These are phyloP conservation scores for Rhagoletis zephyria DNA, from an alignment of 1,140 invertebrate genomes.

Conservation along the genomic window DNA sequence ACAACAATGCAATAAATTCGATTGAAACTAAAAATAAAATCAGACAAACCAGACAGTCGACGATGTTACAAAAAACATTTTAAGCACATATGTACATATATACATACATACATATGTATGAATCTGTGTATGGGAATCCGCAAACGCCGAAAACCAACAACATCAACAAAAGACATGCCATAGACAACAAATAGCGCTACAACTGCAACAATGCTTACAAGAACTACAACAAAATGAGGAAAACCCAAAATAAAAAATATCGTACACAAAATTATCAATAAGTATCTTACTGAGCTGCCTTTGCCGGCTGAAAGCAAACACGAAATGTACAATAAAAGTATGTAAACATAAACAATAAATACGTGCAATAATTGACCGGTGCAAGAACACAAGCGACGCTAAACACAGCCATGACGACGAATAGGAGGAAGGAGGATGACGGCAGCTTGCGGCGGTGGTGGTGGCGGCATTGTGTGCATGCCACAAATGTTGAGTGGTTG, in stretches of 20 bases:
- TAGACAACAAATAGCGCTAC: background rate
- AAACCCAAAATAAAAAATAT: constrained; percentile 9
- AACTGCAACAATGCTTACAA: background rate
- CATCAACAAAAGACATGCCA: background rate
- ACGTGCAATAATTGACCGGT: background rate
- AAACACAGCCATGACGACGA: background rate
- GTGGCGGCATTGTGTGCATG: background rate
- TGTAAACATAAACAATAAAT: background rate
- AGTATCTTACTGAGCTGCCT: background rate
- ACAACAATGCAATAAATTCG: constrained; percentile 7
- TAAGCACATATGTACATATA: background rate
- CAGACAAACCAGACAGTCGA: constrained; percentile 20
- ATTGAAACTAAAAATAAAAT: constrained; percentile 46
- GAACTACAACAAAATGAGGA: background rate
- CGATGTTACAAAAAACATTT: background rate
- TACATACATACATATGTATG: background rate
- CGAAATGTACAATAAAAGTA: background rate
- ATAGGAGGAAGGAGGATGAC: background rate
- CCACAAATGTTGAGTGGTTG: background rate
- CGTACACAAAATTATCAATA: background rate
- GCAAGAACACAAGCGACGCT: background rate
- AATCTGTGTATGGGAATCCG: background rate
- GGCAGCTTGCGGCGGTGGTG: background rate
- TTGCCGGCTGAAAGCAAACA: background rate
- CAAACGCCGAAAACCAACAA: constrained; percentile 11